Evolutionary conservation across 2,113 vertebrate species (phyloP).

Genomic region (Dinomys branickii): DNA sequence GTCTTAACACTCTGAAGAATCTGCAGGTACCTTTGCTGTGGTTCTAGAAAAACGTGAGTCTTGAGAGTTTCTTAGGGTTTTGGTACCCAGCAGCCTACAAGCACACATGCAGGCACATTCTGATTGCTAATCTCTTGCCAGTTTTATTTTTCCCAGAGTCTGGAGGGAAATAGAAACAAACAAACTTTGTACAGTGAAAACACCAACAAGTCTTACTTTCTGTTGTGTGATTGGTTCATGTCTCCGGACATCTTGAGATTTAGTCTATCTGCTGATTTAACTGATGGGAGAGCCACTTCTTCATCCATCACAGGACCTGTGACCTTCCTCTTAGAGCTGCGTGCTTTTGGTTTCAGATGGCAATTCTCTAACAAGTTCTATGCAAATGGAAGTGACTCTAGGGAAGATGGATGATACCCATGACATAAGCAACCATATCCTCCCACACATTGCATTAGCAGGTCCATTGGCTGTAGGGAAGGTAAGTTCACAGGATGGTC

Average conservation of each 20-base stretch:
- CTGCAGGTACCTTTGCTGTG: not conserved
- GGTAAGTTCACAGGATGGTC: not conserved
- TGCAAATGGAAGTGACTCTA: slow-evolving; percentile 9
- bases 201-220: not conserved
- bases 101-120: not conserved
- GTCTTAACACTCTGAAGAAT: slow-evolving; percentile 33
- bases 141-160: not conserved
- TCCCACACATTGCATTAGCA: not conserved
- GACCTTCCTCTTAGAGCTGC: not conserved
- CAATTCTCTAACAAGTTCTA: not conserved
- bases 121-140: not conserved
- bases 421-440: not conserved
- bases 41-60: not conserved
- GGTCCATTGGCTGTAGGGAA: not conserved
- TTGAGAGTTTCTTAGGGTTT: not conserved
- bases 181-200: not conserved
- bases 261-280: not conserved
- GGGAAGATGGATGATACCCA: not conserved
- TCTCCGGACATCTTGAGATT: not conserved
- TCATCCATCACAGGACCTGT: not conserved
- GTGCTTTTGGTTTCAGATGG: not conserved
- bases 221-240: not conserved
- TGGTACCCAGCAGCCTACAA: not conserved
- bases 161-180: not conserved
- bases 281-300: not conserved